phyloP scores from a whole-genome alignment of 2,888 invertebrate genomes.

The Leucania comma region DNA sequence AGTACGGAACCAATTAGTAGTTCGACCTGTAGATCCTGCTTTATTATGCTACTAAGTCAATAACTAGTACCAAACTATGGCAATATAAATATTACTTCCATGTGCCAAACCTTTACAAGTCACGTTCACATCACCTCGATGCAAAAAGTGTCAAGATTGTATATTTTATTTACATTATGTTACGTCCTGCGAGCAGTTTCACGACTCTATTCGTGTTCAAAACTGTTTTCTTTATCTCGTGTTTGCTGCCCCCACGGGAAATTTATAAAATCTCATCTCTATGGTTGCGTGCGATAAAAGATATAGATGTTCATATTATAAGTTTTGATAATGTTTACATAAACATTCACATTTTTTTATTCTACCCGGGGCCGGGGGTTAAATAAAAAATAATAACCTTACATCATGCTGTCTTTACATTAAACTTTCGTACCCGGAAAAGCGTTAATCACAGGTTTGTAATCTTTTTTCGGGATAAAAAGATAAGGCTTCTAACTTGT shows the following conservation, averaged over 20 bases:
- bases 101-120: slow-evolving; percentile 45
- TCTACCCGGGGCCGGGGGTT: not conserved
- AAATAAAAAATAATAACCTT: not conserved
- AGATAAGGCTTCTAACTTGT: slow-evolving; percentile 25
- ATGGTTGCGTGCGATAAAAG: slow-evolving; percentile 39
- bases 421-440: not conserved
- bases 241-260: slow-evolving; percentile 47
- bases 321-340: slow-evolving; percentile 21
- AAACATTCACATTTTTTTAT: not conserved
- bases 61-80: slow-evolving; percentile 38
- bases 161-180: slow-evolving; percentile 41
- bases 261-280: slow-evolving; percentile 43
- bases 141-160: slow-evolving; percentile 55
- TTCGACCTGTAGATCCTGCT: no score
- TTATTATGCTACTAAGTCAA: not conserved
- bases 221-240: slow-evolving; percentile 33
- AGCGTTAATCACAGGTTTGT: slow-evolving; percentile 17
- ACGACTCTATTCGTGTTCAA: slow-evolving; percentile 36
- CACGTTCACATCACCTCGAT: slow-evolving; percentile 46
- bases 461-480: slow-evolving; percentile 15
- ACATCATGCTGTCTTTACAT: not conserved
- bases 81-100: slow-evolving; percentile 8
- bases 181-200: slow-evolving; percentile 6
- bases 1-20: not conserved
- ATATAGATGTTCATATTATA: slow-evolving; percentile 23